Percentiles rank a stretch among this genome's conserved stretches.
phyloP scores from a whole-genome alignment of 2,888 invertebrate genomes.

The Brachyptera putata region DNA sequence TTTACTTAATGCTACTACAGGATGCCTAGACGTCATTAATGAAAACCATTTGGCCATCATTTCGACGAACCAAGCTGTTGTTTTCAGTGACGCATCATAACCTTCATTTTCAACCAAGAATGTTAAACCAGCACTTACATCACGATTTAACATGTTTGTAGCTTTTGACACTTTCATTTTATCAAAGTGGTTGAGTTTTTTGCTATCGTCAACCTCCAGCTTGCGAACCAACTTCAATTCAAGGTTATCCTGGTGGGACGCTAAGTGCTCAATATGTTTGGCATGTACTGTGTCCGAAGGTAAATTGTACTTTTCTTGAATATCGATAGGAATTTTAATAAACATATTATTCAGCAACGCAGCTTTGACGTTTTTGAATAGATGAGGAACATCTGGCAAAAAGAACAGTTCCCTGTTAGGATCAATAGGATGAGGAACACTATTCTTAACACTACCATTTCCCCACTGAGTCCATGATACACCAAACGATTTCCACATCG shows the following conservation, averaged over 20 bases:
- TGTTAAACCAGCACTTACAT: slow-evolving; percentile 31
- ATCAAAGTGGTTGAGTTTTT: slow-evolving; percentile 34
- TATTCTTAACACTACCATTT: not conserved
- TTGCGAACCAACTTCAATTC: slow-evolving; percentile 5
- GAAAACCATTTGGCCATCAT: slow-evolving; percentile 35
- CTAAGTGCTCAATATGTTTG: slow-evolving; percentile 30
- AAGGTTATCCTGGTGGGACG: not conserved
- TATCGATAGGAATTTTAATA: slow-evolving; percentile 18
- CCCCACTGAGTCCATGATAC: no score
- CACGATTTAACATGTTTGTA: slow-evolving; percentile 32
- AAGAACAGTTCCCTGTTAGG: slow-evolving; percentile 29
- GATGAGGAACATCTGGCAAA: slow-evolving; percentile 34
- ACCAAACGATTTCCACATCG: slow-evolving; percentile 35
- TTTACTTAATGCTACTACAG: not conserved
- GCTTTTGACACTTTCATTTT: slow-evolving; percentile 35
- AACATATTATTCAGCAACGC: slow-evolving; percentile 33
- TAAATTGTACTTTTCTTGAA: slow-evolving; percentile 31
- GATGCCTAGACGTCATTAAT: slow-evolving; percentile 32
- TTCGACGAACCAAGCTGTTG: slow-evolving; percentile 36
- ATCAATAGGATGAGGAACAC: slow-evolving; percentile 32
- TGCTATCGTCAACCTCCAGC: slow-evolving; percentile 31
- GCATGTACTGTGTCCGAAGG: slow-evolving; percentile 30
- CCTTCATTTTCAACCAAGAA: slow-evolving; percentile 30
- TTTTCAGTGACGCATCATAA: no score
- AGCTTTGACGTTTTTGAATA: slow-evolving; percentile 35